These are phyloP conservation scores for Acanthopleura granulata DNA, from an alignment of 2,888 invertebrate genomes.

Conservation along the genomic window DNA sequence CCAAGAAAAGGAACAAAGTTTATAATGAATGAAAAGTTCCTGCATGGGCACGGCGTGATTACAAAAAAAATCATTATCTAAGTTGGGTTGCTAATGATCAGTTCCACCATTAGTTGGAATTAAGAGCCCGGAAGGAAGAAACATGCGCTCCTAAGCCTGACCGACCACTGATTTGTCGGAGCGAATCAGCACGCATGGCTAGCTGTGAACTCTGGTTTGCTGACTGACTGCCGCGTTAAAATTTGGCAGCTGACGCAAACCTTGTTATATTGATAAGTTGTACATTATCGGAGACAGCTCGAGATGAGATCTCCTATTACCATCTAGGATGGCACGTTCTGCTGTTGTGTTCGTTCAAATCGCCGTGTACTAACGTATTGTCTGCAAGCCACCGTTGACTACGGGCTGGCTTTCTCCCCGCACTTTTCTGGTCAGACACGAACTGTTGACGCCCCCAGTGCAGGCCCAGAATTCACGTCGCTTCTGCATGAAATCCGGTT, in stretches of 20 bases:
- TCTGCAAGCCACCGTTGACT: background rate
- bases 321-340: background rate
- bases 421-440: background rate
- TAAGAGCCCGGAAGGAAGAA: too few species aligned
- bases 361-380: background rate
- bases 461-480: background rate
- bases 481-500: background rate
- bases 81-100: too few species aligned
- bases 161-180: too few species aligned
- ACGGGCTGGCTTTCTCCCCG: background rate
- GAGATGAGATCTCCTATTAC: background rate
- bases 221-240: background rate
- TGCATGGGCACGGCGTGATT: too few species aligned
- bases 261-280: slow-evolving; percentile 4
- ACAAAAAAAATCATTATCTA: too few species aligned
- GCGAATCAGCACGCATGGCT: too few species aligned
- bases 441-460: too few species aligned
- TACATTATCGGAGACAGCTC: background rate
- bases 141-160: too few species aligned
- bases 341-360: background rate
- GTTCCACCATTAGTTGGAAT: too few species aligned
- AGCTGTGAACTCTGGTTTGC: too few species aligned
- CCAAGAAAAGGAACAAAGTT: background rate
- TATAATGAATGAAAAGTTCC: too few species aligned
- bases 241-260: background rate